Percentiles rank a stretch among this genome's conserved stretches.
These are phyloP conservation scores for Montipora capricornis DNA, from an alignment of 64 coral and sea anemone species.

Conservation along the genomic window DNA sequence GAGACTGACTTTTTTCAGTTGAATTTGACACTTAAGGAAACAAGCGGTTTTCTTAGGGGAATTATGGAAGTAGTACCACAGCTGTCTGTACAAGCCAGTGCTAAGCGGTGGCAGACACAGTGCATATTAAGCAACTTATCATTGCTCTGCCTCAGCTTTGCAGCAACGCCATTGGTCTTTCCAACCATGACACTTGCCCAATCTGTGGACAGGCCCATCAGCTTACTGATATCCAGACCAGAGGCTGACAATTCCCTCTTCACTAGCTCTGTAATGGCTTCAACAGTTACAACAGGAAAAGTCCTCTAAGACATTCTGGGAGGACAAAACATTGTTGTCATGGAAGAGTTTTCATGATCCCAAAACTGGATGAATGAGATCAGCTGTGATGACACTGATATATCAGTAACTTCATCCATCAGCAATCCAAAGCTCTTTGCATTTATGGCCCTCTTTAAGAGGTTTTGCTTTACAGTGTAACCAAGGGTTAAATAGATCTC, in stretches of 20 bases:
- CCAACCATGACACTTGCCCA: conserved; percentile 51
- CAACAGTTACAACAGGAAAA: conserved; percentile 16
- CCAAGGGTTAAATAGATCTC: conserved; percentile 13
- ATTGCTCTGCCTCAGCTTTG: conserved; percentile 34
- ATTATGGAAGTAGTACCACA: conserved; percentile 61
- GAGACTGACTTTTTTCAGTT: conserved; percentile 37
- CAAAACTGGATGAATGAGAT: conserved; percentile 53
- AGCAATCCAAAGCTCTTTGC: conserved; percentile 25
- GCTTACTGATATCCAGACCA: conserved; percentile 8
- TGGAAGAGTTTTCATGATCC: conserved; percentile 7
- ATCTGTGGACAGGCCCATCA: conserved; percentile 48
- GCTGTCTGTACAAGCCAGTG: conserved; percentile 58
- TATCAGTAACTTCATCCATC: conserved; percentile 54
- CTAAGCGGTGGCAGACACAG: conserved; percentile 55
- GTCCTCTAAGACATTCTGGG: conserved; percentile 30
- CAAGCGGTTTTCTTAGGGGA: conserved; percentile 28
- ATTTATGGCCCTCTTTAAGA: conserved; percentile 42
- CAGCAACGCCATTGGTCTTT: background rate
- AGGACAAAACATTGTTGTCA: conserved; percentile 23
- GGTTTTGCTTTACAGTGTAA: conserved; percentile 10
- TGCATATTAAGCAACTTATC: conserved; percentile 32
- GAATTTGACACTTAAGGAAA: conserved; percentile 43
- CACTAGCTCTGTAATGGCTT: background rate
- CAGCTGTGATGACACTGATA: conserved; percentile 49
- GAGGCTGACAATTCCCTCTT: background rate